Percentiles rank a stretch among this genome's conserved stretches.
Evolutionary conservation across 2,797 vertebrate genomes (phyloP).

Genomic region (Phoebastria nigripes): DNA sequence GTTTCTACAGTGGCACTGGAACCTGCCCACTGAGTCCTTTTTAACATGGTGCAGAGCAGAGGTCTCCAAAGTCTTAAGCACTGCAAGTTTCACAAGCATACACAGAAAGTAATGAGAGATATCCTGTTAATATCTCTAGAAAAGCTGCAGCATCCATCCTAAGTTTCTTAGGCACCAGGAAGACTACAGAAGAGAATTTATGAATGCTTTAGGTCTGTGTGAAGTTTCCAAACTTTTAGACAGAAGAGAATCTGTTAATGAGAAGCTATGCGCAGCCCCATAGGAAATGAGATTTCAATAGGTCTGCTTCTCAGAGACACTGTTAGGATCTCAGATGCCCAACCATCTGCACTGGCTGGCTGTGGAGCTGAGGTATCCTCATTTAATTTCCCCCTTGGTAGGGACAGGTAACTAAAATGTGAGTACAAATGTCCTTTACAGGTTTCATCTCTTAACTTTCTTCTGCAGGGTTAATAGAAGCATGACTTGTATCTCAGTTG

Average conservation of each 20-base stretch:
- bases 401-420: background rate
- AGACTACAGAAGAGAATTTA: background rate
- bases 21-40: background rate
- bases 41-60: background rate
- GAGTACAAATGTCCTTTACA: background rate
- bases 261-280: background rate
- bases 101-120: background rate
- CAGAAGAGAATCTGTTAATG: background rate
- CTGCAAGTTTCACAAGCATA: background rate
- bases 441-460: background rate
- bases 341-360: background rate
- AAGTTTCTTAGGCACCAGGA: background rate
- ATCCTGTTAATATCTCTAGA: background rate
- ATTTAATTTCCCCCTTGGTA: background rate
- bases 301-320: background rate
- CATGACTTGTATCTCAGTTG: background rate
- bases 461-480: background rate
- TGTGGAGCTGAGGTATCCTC: background rate
- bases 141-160: background rate
- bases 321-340: background rate
- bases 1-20: background rate
- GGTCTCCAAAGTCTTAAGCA: background rate
- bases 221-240: background rate
- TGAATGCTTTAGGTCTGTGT: background rate
- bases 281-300: background rate